phyloP scores from a whole-genome alignment of 1,140 invertebrate genomes.

The Scaptomyza graminum region DNA sequence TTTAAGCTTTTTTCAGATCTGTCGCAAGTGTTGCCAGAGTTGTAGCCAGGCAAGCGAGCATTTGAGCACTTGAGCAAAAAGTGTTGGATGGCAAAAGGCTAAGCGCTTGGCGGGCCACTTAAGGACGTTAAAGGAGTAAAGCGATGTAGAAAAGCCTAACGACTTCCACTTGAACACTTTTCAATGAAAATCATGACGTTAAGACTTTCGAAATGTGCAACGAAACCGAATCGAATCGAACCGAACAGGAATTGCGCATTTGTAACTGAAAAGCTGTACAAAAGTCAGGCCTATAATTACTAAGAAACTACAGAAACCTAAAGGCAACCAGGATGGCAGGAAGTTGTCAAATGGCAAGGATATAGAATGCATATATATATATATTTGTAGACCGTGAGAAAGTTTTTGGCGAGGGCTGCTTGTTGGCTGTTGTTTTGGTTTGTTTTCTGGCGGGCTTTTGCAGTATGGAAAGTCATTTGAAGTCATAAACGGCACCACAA shows the following conservation, averaged over 20 bases:
- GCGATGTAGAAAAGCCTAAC: constrained; percentile 66
- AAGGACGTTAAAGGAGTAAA: constrained; percentile 31
- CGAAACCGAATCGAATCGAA: constrained; percentile 44
- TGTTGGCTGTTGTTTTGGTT: neutral
- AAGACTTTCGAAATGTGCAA: constrained; percentile 67
- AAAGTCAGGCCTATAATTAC: constrained; percentile 38
- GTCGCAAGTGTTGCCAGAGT: constrained; percentile 14
- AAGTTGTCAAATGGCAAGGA: constrained; percentile 61
- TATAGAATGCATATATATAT: constrained; percentile 10
- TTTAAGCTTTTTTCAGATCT: neutral
- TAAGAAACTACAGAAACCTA: constrained; percentile 1
- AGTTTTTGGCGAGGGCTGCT: constrained; percentile 43
- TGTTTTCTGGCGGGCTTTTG: constrained; percentile 73
- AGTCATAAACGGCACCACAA: constrained; percentile 66
- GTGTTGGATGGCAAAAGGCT: constrained; percentile 30
- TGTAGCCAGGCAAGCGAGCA: constrained; percentile 6
- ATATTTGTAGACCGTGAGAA: constrained; percentile 61
- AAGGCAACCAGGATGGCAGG: constrained; percentile 42
- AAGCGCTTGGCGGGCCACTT: constrained; percentile 38
- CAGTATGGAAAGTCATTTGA: constrained; percentile 30
- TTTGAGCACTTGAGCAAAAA: constrained; percentile 35
- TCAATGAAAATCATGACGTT: constrained; percentile 65
- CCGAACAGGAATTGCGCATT: constrained; percentile 63
- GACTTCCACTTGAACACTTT: constrained; percentile 80
- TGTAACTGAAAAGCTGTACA: constrained; percentile 55